These are phyloP conservation scores for Dolichotis patagonum DNA, from an alignment of 2,113 vertebrate genomes.

Conservation along the genomic window DNA sequence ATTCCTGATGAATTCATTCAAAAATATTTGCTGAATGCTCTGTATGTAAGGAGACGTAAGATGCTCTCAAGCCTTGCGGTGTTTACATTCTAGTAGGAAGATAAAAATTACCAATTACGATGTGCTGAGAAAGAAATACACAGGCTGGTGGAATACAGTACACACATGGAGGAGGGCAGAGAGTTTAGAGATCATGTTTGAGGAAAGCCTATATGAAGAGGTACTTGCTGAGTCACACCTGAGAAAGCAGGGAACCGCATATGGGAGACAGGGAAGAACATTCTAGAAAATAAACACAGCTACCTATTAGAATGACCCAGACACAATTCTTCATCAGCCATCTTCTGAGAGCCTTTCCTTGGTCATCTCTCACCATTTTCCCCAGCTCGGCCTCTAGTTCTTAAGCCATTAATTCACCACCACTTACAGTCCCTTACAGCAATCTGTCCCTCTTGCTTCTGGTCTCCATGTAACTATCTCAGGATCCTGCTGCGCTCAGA, in stretches of 20 bases:
- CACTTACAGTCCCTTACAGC: background rate
- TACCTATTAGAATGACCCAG: no score
- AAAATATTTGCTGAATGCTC: background rate
- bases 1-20: background rate
- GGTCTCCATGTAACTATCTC: background rate
- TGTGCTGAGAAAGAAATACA: background rate
- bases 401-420: background rate
- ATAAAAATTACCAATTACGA: background rate
- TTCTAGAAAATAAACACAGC: constrained; percentile 11
- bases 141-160: background rate
- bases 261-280: background rate
- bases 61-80: background rate
- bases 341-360: background rate
- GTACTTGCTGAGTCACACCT: background rate
- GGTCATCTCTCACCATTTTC: background rate
- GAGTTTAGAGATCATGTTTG: background rate
- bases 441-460: background rate
- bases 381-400: background rate
- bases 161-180: fast-evolving
- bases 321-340: background rate
- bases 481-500: background rate
- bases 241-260: background rate
- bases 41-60: background rate
- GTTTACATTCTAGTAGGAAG: background rate
- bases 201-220: background rate